Evolutionary conservation across 1,140 invertebrate genomes (phyloP), one percentile per base, ranked within the genome.

Genomic region (Rhynchophorus ferrugineus): DNA sequence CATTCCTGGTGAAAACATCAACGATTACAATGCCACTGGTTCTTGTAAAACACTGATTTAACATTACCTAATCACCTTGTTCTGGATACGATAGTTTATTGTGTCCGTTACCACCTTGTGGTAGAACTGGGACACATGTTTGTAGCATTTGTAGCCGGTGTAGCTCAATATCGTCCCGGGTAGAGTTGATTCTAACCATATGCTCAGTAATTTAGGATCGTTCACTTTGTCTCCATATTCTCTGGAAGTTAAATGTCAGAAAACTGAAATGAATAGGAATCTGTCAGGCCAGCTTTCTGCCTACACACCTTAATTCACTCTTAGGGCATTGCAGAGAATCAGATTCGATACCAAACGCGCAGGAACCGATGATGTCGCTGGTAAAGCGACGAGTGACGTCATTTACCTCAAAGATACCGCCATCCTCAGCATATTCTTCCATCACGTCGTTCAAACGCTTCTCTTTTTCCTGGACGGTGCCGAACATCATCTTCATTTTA

Each of bases 311-410:
- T 63, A 82, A 82, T 57, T 78, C 73, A 0, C 75, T 71, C 18
- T 78, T 62, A 0, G 73, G 65, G 60, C 78, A 69, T 43, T 69
- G 64, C 9, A 80, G 70, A 6, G 78, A 72, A 41, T 79, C 75
- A 50, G 77, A 75, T 13, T 81, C 72, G 3, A 83, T 70, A 0
- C 81, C 82, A 61, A 82, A 82, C 6, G 77, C 80, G 24, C 79
- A 75, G 18, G 69, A 77, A 0, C 76, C 79, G 14, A 83, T 80
- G 0, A 81, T 74, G 63, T 84, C 82, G 34, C 80, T 81, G 0
- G 78, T 76, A 56, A 75, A 83, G 39, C 75, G 72, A 0, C 33
- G 44, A 14, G 41, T 11, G 2, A 60, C 18, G 21, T 59, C 57
- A 8, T 44, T 47, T 7, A 55, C 47, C 53, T 13, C 44, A n/a